phyloP scores from a whole-genome alignment of 2,113 vertebrate species.

The Spea multiplicata region DNA sequence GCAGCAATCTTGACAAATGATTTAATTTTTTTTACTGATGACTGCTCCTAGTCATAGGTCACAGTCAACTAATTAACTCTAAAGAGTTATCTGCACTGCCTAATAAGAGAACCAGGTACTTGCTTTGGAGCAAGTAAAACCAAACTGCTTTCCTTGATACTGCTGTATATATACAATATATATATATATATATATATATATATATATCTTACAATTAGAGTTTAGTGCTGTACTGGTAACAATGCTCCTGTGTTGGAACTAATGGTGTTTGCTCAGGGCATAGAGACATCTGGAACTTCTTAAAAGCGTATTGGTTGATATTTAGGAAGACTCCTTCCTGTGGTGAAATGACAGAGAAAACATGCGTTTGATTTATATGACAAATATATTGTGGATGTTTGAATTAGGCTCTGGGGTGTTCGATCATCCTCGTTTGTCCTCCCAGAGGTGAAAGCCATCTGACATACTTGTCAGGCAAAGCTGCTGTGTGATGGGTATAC shows the following conservation, averaged over 20 bases:
- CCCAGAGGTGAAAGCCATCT: conserved; percentile 67
- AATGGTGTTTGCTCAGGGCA: conserved; percentile 18
- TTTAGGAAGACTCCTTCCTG: conserved; percentile 55
- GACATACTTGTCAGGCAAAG: conserved; percentile 53
- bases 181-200: too few relatives aligned
- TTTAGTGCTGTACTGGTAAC: background rate
- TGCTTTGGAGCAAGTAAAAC: too few relatives aligned
- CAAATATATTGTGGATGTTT: conserved; percentile 33
- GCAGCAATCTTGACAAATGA: too few relatives aligned
- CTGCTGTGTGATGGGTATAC: background rate
- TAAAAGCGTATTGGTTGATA: conserved; percentile 45
- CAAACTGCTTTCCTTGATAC: too few relatives aligned
- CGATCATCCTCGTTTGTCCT: conserved; percentile 49
- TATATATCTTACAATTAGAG: too few relatives aligned
- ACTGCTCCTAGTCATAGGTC: too few relatives aligned
- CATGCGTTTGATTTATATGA: conserved; percentile 44
- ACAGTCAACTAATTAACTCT: too few relatives aligned
- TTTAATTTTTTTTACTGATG: too few relatives aligned
- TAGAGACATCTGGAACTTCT: conserved; percentile 54
- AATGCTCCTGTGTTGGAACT: conserved; percentile 7
- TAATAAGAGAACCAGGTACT: too few relatives aligned
- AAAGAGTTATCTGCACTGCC: too few relatives aligned
- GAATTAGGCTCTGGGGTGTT: conserved; percentile 16
- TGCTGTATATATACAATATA: too few relatives aligned
- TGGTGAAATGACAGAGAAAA: conserved; percentile 36